Base-by-base conservation (phyloP, 2,888 invertebrate genomes). In the Stenoptilia bipunctidactyla region DNA sequence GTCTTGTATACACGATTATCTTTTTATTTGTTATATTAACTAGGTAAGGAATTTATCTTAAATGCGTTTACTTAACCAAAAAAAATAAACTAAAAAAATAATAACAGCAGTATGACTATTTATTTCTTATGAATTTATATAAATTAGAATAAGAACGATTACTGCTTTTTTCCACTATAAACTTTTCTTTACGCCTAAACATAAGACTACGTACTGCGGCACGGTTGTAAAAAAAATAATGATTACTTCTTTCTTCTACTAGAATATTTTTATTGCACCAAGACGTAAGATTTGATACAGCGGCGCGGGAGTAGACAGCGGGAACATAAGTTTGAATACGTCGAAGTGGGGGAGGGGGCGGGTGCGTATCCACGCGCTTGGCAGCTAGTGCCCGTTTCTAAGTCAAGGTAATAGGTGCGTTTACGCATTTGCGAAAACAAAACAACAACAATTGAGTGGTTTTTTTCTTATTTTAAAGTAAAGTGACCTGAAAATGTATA, bases 1-100 rank as follows among this genome's bases (percentile, higher is more conserved):
- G 27, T 37, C 27, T 37, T 37, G 37, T 37, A 37, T 37, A 37
- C 37, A 27, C 27, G 37, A 37, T 12, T 20, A 37, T n/a, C 4
- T 34, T 34, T 34, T 34, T 13, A 5, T 13, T 13, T 73, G 45
- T 76, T 34, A 5, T 13, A 13, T 30, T 30, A 30, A 30, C 27
- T 25, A 25, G 27, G 30, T 30, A 30, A 30, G 27, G 6, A 30
- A 8, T 12, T 8, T 30, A 30, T 30, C n/a, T 8, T 30, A 30
- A 30, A 30, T 30, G 30, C 30, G n/a, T n/a, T 30, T 30, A 30
- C 30, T 30, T 8, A 30, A 30, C 30, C n/a, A 30, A 30, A 30
- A 30, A 30, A 3, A 30, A 5, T 30, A 30, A 8, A 8, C n/a
- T 30, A 12, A 10, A 8, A 30, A 30, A 30, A 30, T 8, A 8